These are phyloP conservation scores for Scaptomyza polygonia DNA, from an alignment of 2,888 invertebrate species.

Conservation along the genomic window DNA sequence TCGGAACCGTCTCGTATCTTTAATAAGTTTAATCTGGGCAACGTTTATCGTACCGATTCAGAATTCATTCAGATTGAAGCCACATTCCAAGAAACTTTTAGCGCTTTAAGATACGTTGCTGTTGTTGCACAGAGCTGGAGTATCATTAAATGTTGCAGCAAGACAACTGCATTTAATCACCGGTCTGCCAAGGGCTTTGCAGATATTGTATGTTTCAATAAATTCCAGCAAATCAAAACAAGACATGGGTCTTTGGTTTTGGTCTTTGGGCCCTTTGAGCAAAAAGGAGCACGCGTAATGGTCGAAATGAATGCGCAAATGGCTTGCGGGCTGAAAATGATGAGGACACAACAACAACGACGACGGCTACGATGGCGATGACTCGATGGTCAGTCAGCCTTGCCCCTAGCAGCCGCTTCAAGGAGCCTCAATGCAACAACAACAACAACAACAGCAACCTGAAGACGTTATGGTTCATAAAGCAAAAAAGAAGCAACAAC, in stretches of 20 bases:
- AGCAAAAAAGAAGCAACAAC: conserved; percentile 46
- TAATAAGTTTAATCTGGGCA: neutral
- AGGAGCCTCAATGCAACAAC: conserved; percentile 35
- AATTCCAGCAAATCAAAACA: conserved; percentile 75
- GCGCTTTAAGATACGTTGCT: conserved; percentile 51
- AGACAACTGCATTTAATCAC: conserved; percentile 71
- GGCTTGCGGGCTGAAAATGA: conserved; percentile 60
- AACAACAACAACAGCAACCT: conserved; percentile 28
- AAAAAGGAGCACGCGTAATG: conserved; percentile 62
- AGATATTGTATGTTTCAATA: conserved; percentile 77
- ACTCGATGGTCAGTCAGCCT: conserved; percentile 53
- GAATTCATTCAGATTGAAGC: conserved; percentile 32
- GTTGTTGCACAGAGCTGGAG: conserved; percentile 24
- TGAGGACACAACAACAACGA: conserved; percentile 34
- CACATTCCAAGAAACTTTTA: conserved; percentile 66
- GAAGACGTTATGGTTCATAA: conserved; percentile 79
- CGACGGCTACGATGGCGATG: conserved; percentile 9
- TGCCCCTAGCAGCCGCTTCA: conserved; percentile 62
- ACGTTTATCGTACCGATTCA: conserved; percentile 11
- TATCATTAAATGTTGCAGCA: conserved; percentile 64
- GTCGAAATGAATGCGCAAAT: conserved; percentile 71
- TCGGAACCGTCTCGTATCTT: neutral
- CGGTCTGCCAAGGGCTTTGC: conserved; percentile 50
- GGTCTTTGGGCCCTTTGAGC: conserved; percentile 11
- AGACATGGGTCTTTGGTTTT: conserved; percentile 12